Evolutionary conservation across 2,113 vertebrate genomes (phyloP), one percentile per base, ranked within the genome.

Genomic region (Boulengeromyrus knoepffleri): DNA sequence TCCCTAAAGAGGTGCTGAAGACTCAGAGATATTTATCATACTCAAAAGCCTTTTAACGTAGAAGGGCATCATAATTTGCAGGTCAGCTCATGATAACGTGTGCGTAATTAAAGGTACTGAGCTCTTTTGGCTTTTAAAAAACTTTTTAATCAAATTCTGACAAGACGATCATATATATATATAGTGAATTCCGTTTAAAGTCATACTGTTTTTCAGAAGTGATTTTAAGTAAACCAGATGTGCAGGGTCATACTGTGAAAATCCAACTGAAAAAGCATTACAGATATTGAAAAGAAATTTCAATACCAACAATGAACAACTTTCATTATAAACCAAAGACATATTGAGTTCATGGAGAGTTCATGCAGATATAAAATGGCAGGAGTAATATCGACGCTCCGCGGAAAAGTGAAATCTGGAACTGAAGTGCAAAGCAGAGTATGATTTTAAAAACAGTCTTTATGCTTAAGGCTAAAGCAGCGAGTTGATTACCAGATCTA

Each of bases 401-500:
- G 31, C 10, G 0, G 62, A 31, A 31, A 70, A 31, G n/a, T 70
- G 27, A 27, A 70, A 70, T 70, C 62, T 70, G 74, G 17, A 80
- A 80, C 36, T 80, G 74, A 77, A 39, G 74, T 80, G 36, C 24
- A 39, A 15, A 39, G 70, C 70, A 39, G 31, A 74, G 12, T 3
- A 62, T 31, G 74, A 80, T 80, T 39, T 80, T 42, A 80, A 80
- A 85, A 45, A 85, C 21, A 45, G 19, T 21, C 24, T 47, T 47
- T 85, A 94, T 95, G 94, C 94, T 94, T 93, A 92, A 92, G 93
- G 95, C 95, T 95, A 95, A 95, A 94, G 92, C 93, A 93, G 90
- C 91, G 93, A 89, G 92, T 94, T 94, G 93, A 96, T 95, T 93
- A 94, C 93, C 90, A 93, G 94, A 96, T 96, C 95, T 94, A 95